A percentile compares a stretch with the other conserved stretches of the same genome.
Conservation (phyloP, 1,140 invertebrate species). For the Zaprionus africanus region DNA sequence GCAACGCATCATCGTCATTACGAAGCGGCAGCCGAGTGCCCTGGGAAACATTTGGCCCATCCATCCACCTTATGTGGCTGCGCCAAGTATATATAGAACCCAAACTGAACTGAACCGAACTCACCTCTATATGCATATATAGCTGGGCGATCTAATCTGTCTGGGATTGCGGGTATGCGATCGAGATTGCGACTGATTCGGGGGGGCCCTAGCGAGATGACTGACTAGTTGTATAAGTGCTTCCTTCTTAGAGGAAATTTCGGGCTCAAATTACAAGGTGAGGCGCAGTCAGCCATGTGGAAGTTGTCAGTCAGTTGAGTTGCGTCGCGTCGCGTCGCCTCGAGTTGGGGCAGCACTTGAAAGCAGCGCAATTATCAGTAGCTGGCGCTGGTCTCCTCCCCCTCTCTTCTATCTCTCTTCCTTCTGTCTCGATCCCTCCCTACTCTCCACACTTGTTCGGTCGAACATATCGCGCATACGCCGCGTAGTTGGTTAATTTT, state of each 20-base stretch:
- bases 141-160: slow-evolving; percentile 12
- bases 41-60: slow-evolving; percentile 65
- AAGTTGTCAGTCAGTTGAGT: slow-evolving; percentile 68
- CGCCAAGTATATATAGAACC: slow-evolving; percentile 30
- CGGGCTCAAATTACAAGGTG: slow-evolving; percentile 84
- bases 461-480: slow-evolving; percentile 66
- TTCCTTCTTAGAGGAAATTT: slow-evolving; percentile 78
- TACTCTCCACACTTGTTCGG: not conserved
- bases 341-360: slow-evolving; percentile 69
- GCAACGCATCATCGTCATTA: slow-evolving; percentile 75
- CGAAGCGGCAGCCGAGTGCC: slow-evolving; percentile 57
- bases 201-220: slow-evolving; percentile 46
- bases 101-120: slow-evolving; percentile 1
- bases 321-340: slow-evolving; percentile 14
- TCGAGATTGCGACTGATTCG: slow-evolving; percentile 2
- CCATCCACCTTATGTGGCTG: slow-evolving; percentile 21
- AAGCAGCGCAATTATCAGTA: slow-evolving; percentile 76
- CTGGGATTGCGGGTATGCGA: slow-evolving; percentile 5
- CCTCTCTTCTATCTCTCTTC: not conserved
- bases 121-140: not conserved
- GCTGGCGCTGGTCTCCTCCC: slow-evolving; percentile 40
- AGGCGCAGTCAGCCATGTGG: slow-evolving; percentile 64
- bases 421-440: not conserved
- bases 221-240: slow-evolving; percentile 83
- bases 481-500: slow-evolving; percentile 74